Evolutionary conservation across 1,140 invertebrate genomes (phyloP).

Genomic region (Macrobrachium rosenbergii): DNA sequence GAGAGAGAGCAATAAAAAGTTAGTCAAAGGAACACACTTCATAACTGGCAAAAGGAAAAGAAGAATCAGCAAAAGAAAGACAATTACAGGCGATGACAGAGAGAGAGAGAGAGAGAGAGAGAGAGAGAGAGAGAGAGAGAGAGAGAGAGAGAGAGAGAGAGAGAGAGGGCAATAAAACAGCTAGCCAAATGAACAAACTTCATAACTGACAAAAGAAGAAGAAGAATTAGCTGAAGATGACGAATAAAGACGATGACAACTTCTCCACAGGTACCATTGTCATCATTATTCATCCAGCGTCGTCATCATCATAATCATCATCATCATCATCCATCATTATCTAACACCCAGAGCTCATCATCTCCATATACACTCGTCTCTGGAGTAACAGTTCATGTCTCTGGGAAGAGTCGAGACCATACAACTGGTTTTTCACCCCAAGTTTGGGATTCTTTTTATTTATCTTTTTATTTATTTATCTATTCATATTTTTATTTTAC

Average conservation of each 20-base stretch:
- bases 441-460: too few species aligned
- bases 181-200: too few species aligned
- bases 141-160: not conserved
- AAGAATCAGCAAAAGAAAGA: not conserved
- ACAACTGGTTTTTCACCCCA: too few species aligned
- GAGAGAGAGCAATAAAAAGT: not conserved
- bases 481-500: too few species aligned
- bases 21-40: too few species aligned
- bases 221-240: not conserved
- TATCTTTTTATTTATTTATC: too few species aligned
- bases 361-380: not conserved
- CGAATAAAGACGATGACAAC: not conserved
- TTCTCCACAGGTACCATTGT: too few species aligned
- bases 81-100: not conserved
- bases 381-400: not conserved
- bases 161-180: not conserved
- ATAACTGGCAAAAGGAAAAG: not conserved
- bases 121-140: constrained; percentile 1
- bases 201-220: not conserved
- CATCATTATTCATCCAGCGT: not conserved
- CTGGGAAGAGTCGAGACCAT: too few species aligned
- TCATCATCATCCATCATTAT: constrained; percentile 10
- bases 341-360: not conserved
- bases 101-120: constrained; percentile 16
- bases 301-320: not conserved